Conservation (phyloP, 1,140 invertebrate genomes). For the Euura lappo region DNA sequence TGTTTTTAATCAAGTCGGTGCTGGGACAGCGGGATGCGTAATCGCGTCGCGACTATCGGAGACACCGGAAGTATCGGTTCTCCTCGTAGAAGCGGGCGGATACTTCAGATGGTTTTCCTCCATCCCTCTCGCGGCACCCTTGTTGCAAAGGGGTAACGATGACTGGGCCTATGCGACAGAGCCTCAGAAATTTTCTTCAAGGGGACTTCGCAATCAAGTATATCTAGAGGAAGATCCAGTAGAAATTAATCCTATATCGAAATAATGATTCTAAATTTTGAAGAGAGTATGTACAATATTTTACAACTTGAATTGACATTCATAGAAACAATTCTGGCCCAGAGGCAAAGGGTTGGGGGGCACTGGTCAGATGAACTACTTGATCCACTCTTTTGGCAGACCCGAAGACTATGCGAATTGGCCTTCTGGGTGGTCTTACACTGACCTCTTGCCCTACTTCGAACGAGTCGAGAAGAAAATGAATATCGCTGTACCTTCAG, state of each 20-base stretch:
- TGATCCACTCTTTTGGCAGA: slow-evolving; percentile 69
- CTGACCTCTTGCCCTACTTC: slow-evolving; percentile 63
- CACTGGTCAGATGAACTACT: slow-evolving; percentile 73
- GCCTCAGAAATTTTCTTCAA: slow-evolving; percentile 69
- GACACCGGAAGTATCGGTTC: slow-evolving; percentile 63
- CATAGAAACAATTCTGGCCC: slow-evolving; percentile 66
- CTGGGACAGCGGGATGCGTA: slow-evolving; percentile 81
- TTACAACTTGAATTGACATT: slow-evolving; percentile 12
- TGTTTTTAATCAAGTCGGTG: slow-evolving; percentile 67
- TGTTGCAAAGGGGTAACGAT: slow-evolving; percentile 67
- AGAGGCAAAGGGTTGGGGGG: slow-evolving; percentile 74
- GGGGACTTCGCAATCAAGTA: slow-evolving; percentile 67
- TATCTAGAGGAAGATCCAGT: too few species aligned
- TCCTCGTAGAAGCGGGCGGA: slow-evolving; percentile 77
- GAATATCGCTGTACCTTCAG: slow-evolving; percentile 56
- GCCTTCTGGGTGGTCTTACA: slow-evolving; percentile 65
- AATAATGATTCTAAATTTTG: too few species aligned
- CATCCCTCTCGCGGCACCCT: slow-evolving; percentile 69
- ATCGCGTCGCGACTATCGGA: slow-evolving; percentile 73
- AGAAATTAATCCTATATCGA: too few species aligned
- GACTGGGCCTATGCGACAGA: slow-evolving; percentile 71
- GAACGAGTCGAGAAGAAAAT: slow-evolving; percentile 56
- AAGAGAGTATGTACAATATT: too few species aligned
- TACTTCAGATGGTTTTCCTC: slow-evolving; percentile 67
- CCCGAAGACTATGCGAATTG: slow-evolving; percentile 67